Percentiles rank a stretch among this genome's conserved stretches.
Evolutionary conservation across 2,888 invertebrate genomes (phyloP).

Genomic region (Cantharis rustica): DNA sequence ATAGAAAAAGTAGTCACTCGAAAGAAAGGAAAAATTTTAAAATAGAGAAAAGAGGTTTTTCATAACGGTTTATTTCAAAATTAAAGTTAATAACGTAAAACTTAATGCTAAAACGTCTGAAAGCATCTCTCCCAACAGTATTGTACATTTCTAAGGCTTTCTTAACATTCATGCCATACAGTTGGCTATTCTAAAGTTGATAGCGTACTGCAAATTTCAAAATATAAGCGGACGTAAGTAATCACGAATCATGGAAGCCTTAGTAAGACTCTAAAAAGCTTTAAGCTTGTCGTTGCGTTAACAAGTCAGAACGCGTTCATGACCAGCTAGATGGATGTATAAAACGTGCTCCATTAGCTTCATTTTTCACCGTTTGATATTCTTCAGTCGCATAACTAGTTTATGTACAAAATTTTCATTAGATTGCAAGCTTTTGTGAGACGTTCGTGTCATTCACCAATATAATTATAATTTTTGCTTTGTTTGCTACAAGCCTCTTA

Average conservation of each 20-base stretch:
- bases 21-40: background rate
- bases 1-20: background rate
- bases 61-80: background rate
- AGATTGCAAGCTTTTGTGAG: conserved; percentile 22
- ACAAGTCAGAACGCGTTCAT: conserved; percentile 36
- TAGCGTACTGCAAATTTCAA: conserved; percentile 21
- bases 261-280: conserved; percentile 30
- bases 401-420: conserved; percentile 20
- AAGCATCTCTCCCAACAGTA: background rate
- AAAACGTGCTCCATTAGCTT: conserved; percentile 38
- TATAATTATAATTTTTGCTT: background rate
- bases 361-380: conserved; percentile 35
- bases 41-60: background rate
- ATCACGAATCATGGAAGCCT: conserved; percentile 28
- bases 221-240: conserved; percentile 24
- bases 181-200: conserved; percentile 16
- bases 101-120: background rate
- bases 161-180: conserved; percentile 19
- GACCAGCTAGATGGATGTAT: conserved; percentile 38
- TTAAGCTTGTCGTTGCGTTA: conserved; percentile 33
- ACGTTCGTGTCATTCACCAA: background rate
- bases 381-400: conserved; percentile 31
- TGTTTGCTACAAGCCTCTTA: background rate
- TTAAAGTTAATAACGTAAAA: background rate
- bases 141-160: background rate